phyloP scores from a whole-genome alignment of 2,113 vertebrate species.

The Chlamydotis undulata region DNA sequence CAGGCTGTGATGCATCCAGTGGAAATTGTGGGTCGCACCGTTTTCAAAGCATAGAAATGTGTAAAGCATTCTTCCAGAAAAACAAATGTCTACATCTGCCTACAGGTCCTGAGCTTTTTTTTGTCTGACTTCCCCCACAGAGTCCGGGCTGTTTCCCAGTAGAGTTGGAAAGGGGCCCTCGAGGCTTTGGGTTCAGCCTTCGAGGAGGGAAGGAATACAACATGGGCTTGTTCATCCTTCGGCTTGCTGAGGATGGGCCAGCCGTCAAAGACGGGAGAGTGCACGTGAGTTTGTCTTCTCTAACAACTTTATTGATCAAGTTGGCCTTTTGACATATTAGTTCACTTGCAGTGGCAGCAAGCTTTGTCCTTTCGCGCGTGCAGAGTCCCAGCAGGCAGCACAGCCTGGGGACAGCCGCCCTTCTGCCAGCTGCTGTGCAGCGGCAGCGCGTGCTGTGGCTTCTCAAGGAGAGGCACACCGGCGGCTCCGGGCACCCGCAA shows the following conservation, averaged over 20 bases:
- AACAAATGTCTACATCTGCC: neutral
- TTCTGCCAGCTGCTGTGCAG: neutral
- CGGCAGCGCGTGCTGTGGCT: neutral
- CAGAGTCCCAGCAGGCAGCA: neutral
- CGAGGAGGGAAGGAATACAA: slow-evolving; percentile 97
- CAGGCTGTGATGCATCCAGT: neutral
- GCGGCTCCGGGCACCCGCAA: neutral
- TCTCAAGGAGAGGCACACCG: neutral
- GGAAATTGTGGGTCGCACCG: neutral
- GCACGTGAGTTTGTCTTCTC: slow-evolving; percentile 83
- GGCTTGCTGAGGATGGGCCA: slow-evolving; percentile 92
- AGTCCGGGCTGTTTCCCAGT: slow-evolving; percentile 86
- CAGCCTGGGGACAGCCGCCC: neutral
- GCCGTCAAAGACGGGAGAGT: slow-evolving; percentile 92
- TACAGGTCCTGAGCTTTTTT: neutral
- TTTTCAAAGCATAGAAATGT: neutral
- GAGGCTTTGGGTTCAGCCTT: slow-evolving; percentile 96
- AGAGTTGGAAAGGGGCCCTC: slow-evolving; percentile 90
- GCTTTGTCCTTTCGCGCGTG: neutral
- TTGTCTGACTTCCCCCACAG: slow-evolving; percentile 34
- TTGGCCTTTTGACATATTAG: neutral
- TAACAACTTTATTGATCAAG: neutral
- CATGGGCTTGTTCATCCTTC: slow-evolving; percentile 97
- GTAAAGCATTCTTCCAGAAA: neutral
- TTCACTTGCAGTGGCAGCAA: neutral